Conservation (phyloP, 2,888 invertebrate species). For the Eupsilia transversa region DNA sequence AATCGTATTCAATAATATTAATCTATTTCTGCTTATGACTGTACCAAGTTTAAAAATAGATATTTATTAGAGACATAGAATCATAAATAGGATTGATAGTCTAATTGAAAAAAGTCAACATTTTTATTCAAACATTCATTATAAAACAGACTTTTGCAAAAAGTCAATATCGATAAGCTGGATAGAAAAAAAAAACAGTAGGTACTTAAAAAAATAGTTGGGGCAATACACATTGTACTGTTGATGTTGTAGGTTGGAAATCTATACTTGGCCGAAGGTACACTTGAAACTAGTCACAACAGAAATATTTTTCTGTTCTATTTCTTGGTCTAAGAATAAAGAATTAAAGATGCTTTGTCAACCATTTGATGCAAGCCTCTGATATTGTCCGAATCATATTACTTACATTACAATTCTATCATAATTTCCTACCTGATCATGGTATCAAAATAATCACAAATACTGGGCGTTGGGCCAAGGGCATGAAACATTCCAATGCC, state of each 20-base stretch:
- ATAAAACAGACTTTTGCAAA: constrained; percentile 13
- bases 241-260: constrained; percentile 28
- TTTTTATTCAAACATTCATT: not conserved
- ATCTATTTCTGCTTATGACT: constrained; percentile 28
- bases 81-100: constrained; percentile 49
- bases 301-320: not conserved
- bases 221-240: constrained; percentile 42
- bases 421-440: constrained; percentile 4
- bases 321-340: not conserved
- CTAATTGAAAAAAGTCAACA: constrained; percentile 16
- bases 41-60: constrained; percentile 31
- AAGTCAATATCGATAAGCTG: constrained; percentile 4
- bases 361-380: not conserved
- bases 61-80: constrained; percentile 10
- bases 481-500: constrained; percentile 8
- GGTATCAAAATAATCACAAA: constrained; percentile 29
- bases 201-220: constrained; percentile 21
- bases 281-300: constrained; percentile 7
- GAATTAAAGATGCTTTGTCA: not conserved
- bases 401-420: constrained; percentile 4
- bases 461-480: constrained; percentile 17
- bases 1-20: constrained; percentile 10
- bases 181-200: constrained; percentile 7
- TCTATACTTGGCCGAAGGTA: not conserved
- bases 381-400: constrained; percentile 4